Conservation (phyloP, 2,888 invertebrate species). For the Andrena hattorfiana region DNA sequence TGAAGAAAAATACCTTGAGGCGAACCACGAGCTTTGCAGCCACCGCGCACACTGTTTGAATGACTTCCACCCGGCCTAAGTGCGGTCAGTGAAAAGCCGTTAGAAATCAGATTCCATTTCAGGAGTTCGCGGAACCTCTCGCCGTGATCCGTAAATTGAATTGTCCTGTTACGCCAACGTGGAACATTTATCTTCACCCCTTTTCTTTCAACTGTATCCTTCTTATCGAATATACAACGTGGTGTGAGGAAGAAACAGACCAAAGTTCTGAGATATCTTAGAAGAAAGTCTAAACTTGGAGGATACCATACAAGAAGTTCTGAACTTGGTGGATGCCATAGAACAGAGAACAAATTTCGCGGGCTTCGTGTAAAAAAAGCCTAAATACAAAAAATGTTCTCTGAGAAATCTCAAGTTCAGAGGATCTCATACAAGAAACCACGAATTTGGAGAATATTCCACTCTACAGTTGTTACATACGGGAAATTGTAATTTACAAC, state of each 20-base stretch:
- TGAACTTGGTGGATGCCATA: background rate
- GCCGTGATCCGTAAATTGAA: slow-evolving; percentile 36
- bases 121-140: slow-evolving; percentile 60
- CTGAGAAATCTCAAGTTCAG: background rate
- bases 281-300: background rate
- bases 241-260: too few relatives aligned
- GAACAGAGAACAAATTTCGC: too few relatives aligned
- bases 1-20: slow-evolving; percentile 52
- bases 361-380: background rate
- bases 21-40: slow-evolving; percentile 50
- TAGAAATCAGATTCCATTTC: slow-evolving; percentile 80
- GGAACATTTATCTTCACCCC: background rate
- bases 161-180: slow-evolving; percentile 24
- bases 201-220: background rate
- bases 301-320: background rate
- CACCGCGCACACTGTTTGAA: slow-evolving; percentile 51
- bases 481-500: background rate
- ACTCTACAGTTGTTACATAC: background rate
- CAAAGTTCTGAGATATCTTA: too few relatives aligned
- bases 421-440: background rate
- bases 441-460: too few relatives aligned
- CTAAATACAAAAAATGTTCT: background rate
- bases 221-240: background rate
- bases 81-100: slow-evolving; percentile 76
- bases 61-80: slow-evolving; percentile 57